A percentile compares a stretch with the other conserved stretches of the same genome.
These are phyloP conservation scores for Salpingus planirostris DNA, from an alignment of 2,888 invertebrate species.

Conservation along the genomic window DNA sequence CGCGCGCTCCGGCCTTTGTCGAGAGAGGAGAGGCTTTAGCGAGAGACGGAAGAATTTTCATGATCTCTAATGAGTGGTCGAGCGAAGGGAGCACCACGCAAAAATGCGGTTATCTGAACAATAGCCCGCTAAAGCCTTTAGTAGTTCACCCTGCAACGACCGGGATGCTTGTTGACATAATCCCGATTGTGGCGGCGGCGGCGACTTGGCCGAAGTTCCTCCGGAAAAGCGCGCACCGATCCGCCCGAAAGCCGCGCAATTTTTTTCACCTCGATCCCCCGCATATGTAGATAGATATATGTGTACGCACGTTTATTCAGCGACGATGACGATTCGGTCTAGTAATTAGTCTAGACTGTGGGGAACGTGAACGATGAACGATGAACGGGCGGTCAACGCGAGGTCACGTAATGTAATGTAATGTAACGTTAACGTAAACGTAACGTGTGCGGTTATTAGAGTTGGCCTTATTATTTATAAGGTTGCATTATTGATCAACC, in stretches of 20 bases:
- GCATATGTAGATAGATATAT: too few relatives aligned
- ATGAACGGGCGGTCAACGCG: too few relatives aligned
- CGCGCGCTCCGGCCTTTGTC: background rate
- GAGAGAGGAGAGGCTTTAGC: background rate
- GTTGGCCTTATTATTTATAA: conserved; percentile 42
- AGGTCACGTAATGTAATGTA: conserved; percentile 12
- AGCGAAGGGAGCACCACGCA: conserved; percentile 19
- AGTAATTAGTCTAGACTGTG: too few relatives aligned
- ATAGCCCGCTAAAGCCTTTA: conserved; percentile 22
- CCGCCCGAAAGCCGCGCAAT: too few relatives aligned
- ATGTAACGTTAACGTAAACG: conserved; percentile 18
- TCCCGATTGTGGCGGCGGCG: conserved; percentile 25
- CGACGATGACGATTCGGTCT: too few relatives aligned
- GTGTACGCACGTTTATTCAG: too few relatives aligned
- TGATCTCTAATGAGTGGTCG: conserved; percentile 31
- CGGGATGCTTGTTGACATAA: conserved; percentile 28
- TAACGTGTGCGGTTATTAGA: conserved; percentile 31
- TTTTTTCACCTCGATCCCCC: too few relatives aligned
- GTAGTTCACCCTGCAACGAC: conserved; percentile 19
- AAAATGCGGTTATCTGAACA: conserved; percentile 31
- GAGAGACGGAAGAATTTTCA: conserved; percentile 4
- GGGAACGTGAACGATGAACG: too few relatives aligned
- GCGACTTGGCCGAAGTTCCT: conserved; percentile 23
- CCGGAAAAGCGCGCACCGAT: conserved; percentile 13
- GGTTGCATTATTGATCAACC: conserved; percentile 44